A percentile compares a stretch with the other conserved stretches of the same genome.
Evolutionary conservation across 2,797 vertebrate genomes (phyloP).

Genomic region (Balearica regulorum): DNA sequence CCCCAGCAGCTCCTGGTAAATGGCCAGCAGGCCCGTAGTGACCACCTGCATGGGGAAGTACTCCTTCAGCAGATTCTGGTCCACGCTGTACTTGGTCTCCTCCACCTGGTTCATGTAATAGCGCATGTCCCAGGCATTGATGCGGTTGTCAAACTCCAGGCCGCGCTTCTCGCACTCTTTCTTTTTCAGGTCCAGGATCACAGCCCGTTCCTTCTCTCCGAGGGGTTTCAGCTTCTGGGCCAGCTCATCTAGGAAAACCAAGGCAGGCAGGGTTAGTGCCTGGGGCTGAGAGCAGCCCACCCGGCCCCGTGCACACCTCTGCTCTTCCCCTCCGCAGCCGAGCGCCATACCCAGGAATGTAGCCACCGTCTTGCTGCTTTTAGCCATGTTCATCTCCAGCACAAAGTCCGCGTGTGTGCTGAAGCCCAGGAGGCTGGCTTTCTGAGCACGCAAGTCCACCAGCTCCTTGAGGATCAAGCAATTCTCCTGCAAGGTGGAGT

Average conservation of each 20-base stretch:
- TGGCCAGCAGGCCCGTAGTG: constrained; percentile 87
- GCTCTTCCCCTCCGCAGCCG: neutral
- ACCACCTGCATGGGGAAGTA: constrained; percentile 97
- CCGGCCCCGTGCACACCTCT: accelerated
- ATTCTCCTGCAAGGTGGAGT: constrained; percentile 81
- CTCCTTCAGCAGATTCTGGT: constrained; percentile 95
- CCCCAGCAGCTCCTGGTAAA: constrained; percentile 95
- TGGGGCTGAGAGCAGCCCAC: neutral
- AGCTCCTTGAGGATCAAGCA: constrained; percentile 89
- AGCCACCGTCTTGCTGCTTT: constrained; percentile 82
- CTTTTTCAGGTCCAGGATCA: constrained; percentile 88
- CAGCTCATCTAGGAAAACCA: constrained; percentile 81
- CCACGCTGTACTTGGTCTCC: constrained; percentile 90
- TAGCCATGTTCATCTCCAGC: constrained; percentile 99
- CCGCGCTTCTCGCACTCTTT: constrained; percentile 84
- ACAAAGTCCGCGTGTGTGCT: constrained; percentile 90
- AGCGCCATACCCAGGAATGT: constrained; percentile 82
- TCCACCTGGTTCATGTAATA: constrained; percentile 99
- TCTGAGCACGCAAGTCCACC: constrained; percentile 85
- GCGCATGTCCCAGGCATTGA: constrained; percentile 94
- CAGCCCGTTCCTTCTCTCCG: constrained; percentile 84
- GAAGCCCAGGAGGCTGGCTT: constrained; percentile 86
- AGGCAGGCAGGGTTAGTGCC: neutral
- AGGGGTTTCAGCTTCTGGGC: constrained; percentile 86
- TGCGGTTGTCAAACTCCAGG: constrained; percentile 77